Evolutionary conservation across 2,888 invertebrate species (phyloP), one percentile per base, ranked within the genome.

Genomic region (Microchrysa polita): DNA sequence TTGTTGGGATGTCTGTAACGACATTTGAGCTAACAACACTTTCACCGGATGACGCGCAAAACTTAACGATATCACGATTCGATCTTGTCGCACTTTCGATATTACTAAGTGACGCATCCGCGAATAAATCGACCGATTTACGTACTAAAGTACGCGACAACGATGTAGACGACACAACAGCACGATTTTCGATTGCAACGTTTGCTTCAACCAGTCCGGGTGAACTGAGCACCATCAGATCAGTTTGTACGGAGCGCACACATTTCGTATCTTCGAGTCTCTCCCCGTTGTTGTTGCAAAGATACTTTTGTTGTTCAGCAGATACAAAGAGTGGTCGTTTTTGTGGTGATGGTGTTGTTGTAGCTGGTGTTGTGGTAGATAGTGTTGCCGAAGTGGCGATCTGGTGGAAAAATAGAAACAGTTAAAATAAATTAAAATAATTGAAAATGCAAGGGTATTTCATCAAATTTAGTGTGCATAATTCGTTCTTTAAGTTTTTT

Each of bases 261-360:
- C 75, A 71, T 67, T 69, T 69, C 69, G 69, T 74, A 73, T 73
- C 73, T 34, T n/a, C n/a, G 72, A 74, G 65, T 53, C 79, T 73
- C 78, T 79, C 75, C 73, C 78, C 78, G 76, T 77, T 78, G 82
- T 79, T 81, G 77, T 69, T 79, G 78, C 81, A 81, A 34, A 2
- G 27, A 34, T 34, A 34, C 7, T 34, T 34, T 34, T 34, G 27
- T 77, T 80, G 79, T 80, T 80, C 80, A n/a, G n/a, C 27, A 78
- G 81, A 79, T 77, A 79, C 80, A 82, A 81, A 82, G 81, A 83
- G 81, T 80, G 27, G 27, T 34, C 27, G 79, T 74, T 61, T 77
- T 60, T 67, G 27, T 34, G 69, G 59, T 71, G 40, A 57, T 53
- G 34, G 57, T 53, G 67, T 59, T 57, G 53, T 67, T 73, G 27